Conservation (phyloP, 2,797 vertebrate species). For the Phoebastria nigripes region DNA sequence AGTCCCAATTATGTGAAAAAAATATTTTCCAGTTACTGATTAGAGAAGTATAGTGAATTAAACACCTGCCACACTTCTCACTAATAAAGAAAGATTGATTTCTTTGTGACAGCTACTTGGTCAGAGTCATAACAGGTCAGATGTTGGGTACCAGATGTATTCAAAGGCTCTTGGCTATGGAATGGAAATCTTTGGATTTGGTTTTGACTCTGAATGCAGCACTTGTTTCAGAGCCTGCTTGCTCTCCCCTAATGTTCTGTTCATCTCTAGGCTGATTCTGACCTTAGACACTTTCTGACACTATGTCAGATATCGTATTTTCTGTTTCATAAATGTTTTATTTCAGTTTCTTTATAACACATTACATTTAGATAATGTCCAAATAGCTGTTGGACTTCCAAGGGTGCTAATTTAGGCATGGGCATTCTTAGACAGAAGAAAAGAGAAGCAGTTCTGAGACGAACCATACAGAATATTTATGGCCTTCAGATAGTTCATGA, state of each 20-base stretch:
- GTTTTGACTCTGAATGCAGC: neutral
- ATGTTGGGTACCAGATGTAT: neutral
- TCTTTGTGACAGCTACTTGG: neutral
- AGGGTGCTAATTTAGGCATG: neutral
- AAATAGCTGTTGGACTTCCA: neutral
- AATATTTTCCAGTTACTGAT: neutral
- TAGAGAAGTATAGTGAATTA: neutral
- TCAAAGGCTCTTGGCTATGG: neutral
- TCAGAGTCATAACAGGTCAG: neutral
- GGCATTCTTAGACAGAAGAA: neutral
- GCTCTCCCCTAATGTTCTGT: neutral
- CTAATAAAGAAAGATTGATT: slow-evolving; percentile 33
- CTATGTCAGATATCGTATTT: neutral
- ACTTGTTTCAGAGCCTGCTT: neutral
- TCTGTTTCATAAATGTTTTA: neutral
- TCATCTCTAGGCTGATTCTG: neutral
- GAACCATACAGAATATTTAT: neutral
- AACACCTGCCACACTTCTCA: neutral
- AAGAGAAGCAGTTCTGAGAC: neutral
- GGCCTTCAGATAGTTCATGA: neutral
- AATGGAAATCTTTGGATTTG: neutral
- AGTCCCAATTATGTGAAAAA: neutral
- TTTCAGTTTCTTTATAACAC: neutral
- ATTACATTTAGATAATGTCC: neutral
- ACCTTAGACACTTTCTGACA: neutral